Evolutionary conservation across 2,888 invertebrate species (phyloP).

Genomic region (Drosophila imparisetae): DNA sequence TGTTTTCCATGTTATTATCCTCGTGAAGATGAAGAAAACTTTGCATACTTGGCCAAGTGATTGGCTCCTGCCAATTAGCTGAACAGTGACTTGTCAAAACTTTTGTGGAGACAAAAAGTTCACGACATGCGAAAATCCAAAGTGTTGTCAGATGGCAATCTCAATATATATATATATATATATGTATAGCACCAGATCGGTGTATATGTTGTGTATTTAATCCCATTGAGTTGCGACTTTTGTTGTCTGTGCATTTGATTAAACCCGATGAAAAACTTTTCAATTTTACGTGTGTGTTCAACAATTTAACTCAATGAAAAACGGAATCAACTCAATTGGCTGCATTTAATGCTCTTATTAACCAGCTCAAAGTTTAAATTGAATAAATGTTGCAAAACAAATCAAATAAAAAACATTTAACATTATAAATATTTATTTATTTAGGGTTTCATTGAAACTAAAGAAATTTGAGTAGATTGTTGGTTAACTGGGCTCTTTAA

Average conservation of each 20-base stretch:
- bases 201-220: conserved; percentile 30
- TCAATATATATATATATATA: not conserved
- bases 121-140: not conserved
- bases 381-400: not conserved
- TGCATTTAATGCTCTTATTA: conserved; percentile 36
- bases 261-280: conserved; percentile 35
- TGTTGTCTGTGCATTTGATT: conserved; percentile 77
- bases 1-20: not conserved
- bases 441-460: not conserved
- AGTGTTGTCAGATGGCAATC: not conserved
- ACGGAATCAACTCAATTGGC: conserved; percentile 51
- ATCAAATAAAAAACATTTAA: not conserved
- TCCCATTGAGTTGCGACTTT: conserved; percentile 66
- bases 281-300: not conserved
- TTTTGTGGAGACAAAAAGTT: conserved; percentile 19
- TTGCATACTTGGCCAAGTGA: conserved; percentile 5
- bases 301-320: conserved; percentile 49
- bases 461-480: not conserved
- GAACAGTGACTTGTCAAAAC: conserved; percentile 29
- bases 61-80: conserved; percentile 24
- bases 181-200: not conserved
- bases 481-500: not conserved
- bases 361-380: conserved; percentile 17
- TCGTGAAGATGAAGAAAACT: not conserved
- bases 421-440: not conserved